A percentile compares a stretch with the other conserved stretches of the same genome.
These are phyloP conservation scores for Brevimyrus niger DNA, from an alignment of 2,113 vertebrate genomes.

Conservation along the genomic window DNA sequence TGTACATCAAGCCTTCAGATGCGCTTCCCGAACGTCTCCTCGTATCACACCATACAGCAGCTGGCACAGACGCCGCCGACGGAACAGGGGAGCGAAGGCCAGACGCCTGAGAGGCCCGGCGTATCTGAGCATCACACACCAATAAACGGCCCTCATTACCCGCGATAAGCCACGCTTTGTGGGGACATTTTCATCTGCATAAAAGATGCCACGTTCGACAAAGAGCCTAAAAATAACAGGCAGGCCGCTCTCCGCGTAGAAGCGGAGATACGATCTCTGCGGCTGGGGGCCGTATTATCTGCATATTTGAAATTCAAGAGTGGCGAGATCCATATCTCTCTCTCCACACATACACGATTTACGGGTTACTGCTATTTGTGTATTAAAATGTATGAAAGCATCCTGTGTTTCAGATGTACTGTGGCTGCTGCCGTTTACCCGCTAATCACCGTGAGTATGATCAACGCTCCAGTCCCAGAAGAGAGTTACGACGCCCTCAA, in stretches of 20 bases:
- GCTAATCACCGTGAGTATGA: background rate
- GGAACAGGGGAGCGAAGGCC: background rate
- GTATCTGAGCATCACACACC: background rate
- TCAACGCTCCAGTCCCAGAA: background rate
- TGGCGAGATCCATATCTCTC: background rate
- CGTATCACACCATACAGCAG: background rate
- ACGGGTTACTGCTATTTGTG: background rate
- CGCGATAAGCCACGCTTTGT: background rate
- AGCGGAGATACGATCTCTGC: background rate
- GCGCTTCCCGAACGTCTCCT: background rate
- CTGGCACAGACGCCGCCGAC: background rate
- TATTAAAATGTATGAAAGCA: background rate
- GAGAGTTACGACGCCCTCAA: background rate
- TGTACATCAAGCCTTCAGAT: background rate
- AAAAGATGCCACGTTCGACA: background rate
- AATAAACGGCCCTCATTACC: background rate
- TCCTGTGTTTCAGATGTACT: conserved; percentile 16
- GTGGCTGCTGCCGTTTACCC: background rate
- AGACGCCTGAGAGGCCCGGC: background rate
- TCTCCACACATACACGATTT: background rate
- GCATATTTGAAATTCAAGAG: conserved; percentile 3
- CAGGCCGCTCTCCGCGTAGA: background rate
- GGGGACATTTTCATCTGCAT: background rate
- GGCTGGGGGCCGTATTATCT: background rate
- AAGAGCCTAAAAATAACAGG: background rate